These are phyloP conservation scores for Microtus oregoni DNA, from an alignment of 2,113 vertebrate genomes.

Conservation along the genomic window DNA sequence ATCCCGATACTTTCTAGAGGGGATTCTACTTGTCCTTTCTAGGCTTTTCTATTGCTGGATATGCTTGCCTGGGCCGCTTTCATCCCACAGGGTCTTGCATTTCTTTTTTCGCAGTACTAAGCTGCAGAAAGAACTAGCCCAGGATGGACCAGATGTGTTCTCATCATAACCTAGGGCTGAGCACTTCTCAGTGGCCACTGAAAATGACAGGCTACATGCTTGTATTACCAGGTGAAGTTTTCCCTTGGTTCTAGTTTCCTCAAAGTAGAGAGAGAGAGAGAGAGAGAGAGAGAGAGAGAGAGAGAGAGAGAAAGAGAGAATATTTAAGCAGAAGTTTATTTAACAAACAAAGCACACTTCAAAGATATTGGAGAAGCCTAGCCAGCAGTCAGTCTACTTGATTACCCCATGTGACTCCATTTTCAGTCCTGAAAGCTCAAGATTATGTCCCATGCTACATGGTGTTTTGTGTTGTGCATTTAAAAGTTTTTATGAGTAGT, in stretches of 20 bases:
- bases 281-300: neutral
- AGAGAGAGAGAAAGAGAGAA: too few species aligned
- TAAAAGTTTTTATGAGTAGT: neutral
- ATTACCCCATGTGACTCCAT: slow-evolving; percentile 59
- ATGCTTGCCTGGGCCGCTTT: neutral
- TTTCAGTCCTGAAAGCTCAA: slow-evolving; percentile 55
- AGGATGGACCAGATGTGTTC: neutral
- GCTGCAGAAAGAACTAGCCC: too few species aligned
- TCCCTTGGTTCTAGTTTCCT: neutral
- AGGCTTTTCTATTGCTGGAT: neutral
- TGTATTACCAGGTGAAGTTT: neutral
- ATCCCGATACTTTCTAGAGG: neutral
- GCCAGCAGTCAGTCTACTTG: slow-evolving; percentile 66
- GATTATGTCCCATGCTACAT: neutral
- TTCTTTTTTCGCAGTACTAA: neutral
- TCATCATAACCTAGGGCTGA: neutral
- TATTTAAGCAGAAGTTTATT: neutral
- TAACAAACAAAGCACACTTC: neutral
- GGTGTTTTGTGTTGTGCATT: neutral
- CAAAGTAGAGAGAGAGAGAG: neutral
- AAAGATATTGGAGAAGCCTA: neutral
- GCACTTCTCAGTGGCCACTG: neutral
- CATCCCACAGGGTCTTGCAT: rapidly evolving
- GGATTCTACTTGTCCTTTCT: neutral
- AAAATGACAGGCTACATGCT: neutral